Evolutionary conservation across 2,888 invertebrate genomes (phyloP).

Genomic region (Ferdinandea cuprea): DNA sequence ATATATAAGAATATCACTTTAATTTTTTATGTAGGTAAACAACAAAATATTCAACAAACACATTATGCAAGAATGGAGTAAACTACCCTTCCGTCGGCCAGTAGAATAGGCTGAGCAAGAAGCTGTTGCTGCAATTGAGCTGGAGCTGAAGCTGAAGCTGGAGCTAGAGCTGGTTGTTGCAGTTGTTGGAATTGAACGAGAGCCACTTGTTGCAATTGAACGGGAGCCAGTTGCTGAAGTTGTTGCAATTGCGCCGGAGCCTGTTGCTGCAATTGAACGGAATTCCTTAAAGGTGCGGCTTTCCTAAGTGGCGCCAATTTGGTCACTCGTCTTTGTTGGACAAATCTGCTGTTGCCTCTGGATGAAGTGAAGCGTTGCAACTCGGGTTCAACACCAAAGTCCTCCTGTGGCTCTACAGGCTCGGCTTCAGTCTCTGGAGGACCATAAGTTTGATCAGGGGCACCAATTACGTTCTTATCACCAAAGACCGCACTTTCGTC

Average conservation of each 20-base stretch:
- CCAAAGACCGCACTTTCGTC: conserved; percentile 77
- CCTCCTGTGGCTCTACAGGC: conserved; percentile 23
- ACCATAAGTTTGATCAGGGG: conserved; percentile 76
- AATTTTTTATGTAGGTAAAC: neutral
- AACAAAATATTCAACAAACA: neutral
- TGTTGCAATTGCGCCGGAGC: conserved; percentile 16
- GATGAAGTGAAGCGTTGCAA: conserved; percentile 32
- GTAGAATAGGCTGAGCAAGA: conserved; percentile 26
- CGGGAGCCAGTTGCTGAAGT: neutral
- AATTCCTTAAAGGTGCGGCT: conserved; percentile 17
- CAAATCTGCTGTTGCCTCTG: conserved; percentile 27
- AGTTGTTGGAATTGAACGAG: neutral
- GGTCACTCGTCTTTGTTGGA: neutral
- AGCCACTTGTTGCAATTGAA: conserved; percentile 17
- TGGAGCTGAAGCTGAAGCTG: no score
- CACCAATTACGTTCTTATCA: conserved; percentile 70
- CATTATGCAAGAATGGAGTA: conserved; percentile 37
- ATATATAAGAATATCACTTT: neutral
- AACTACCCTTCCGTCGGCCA: conserved; percentile 58
- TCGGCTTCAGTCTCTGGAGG: conserved; percentile 50
- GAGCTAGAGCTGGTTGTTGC: neutral
- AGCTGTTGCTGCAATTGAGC: conserved; percentile 13
- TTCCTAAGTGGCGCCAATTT: conserved; percentile 2
- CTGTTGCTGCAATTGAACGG: conserved; percentile 20
- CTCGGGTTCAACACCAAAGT: conserved; percentile 27